These are phyloP conservation scores for Tolmerus cingulatus DNA, from an alignment of 2,888 invertebrate species.

Conservation along the genomic window DNA sequence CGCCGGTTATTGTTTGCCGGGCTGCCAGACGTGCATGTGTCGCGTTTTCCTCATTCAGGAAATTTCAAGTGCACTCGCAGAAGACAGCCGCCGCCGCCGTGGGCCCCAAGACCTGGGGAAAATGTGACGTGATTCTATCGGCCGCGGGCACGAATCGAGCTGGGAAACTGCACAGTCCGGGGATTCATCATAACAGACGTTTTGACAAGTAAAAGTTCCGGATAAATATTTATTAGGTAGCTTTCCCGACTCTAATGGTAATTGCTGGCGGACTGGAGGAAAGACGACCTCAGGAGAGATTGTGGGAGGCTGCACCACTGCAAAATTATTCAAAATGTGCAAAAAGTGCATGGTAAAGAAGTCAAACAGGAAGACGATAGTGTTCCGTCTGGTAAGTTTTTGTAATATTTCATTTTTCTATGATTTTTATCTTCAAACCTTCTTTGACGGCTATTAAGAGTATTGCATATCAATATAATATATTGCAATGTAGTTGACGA, in stretches of 20 bases:
- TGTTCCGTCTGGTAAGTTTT: not conserved
- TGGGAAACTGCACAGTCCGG: not conserved
- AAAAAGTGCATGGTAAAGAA: not conserved
- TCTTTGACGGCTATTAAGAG: too few relatives aligned
- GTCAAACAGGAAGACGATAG: not conserved
- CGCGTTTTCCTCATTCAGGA: slow-evolving; percentile 8
- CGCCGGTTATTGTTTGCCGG: not conserved
- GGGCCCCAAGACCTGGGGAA: not conserved
- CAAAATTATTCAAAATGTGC: not conserved
- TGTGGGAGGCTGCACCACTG: not conserved
- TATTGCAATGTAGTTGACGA: too few relatives aligned
- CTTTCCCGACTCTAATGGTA: not conserved
- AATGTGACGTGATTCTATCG: not conserved
- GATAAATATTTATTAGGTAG: slow-evolving; percentile 17
- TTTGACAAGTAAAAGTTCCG: not conserved
- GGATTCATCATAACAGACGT: not conserved
- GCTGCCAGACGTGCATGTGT: not conserved
- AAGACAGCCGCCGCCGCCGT: not conserved
- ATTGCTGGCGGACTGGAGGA: not conserved
- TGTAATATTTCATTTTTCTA: not conserved
- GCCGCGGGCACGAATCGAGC: not conserved
- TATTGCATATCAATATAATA: too few relatives aligned
- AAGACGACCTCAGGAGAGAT: not conserved
- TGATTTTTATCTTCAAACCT: not conserved
- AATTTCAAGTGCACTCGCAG: not conserved